A percentile compares a stretch with the other conserved stretches of the same genome.
Conservation (phyloP, 2,888 invertebrate genomes). For the Pyrgus malvae region DNA sequence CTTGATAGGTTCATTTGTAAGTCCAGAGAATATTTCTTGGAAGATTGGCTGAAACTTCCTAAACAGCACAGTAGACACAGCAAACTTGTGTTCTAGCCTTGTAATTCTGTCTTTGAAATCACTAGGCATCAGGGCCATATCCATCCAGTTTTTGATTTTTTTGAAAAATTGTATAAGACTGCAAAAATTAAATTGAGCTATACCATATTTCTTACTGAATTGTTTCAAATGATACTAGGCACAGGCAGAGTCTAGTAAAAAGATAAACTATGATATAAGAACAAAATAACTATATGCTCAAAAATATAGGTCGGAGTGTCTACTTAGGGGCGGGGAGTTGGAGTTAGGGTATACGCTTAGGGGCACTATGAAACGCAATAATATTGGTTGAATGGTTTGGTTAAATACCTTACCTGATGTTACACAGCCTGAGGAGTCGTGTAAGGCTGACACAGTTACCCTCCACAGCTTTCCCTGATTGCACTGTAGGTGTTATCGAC, state of each 20-base stretch:
- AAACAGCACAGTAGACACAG: constrained; percentile 96
- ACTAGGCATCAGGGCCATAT: constrained; percentile 94
- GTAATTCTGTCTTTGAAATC: constrained; percentile 92
- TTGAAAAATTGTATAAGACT: constrained; percentile 96
- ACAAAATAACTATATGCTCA: no score
- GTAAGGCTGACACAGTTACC: constrained; percentile 96
- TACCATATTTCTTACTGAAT: no score
- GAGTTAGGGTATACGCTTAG: no score
- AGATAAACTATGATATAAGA: no score
- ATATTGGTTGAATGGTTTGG: background rate
- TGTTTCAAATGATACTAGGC: no score
- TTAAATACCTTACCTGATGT: constrained; percentile 86
- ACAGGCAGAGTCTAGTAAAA: no score
- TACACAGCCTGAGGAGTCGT: constrained; percentile 92
- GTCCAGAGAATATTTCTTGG: constrained; percentile 90
- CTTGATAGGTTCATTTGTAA: constrained; percentile 79
- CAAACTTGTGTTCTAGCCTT: constrained; percentile 93
- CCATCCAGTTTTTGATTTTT: constrained; percentile 97
- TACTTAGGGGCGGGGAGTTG: no score
- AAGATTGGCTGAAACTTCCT: constrained; percentile 95
- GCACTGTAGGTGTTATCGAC: constrained; percentile 90
- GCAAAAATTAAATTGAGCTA: no score
- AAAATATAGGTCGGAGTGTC: no score
- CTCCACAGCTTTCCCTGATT: constrained; percentile 87
- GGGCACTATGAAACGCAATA: no score